Conservation (phyloP, 2,113 vertebrate genomes). For the Holacanthus passer region DNA sequence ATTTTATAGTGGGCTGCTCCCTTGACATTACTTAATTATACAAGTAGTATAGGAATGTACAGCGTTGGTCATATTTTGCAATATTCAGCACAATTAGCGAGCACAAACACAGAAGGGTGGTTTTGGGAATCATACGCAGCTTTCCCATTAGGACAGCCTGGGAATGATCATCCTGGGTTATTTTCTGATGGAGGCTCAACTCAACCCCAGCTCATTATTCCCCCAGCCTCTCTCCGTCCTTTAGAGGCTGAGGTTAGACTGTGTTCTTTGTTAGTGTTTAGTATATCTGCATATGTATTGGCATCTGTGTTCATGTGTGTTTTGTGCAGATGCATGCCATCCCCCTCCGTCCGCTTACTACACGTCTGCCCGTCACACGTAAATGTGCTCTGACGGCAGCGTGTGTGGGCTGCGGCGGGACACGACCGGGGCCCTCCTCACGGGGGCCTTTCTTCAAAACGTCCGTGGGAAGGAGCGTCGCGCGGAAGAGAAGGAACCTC, state of each 20-base stretch:
- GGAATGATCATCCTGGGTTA: constrained; percentile 50
- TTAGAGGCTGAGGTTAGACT: constrained; percentile 10
- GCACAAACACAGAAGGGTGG: constrained; percentile 15
- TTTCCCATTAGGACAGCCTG: constrained; percentile 47
- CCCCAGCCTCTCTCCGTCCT: constrained; percentile 17
- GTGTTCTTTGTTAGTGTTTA: constrained; percentile 37
- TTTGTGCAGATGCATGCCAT: constrained; percentile 3
- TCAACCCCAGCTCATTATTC: constrained; percentile 43
- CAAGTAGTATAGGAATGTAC: constrained; percentile 11
- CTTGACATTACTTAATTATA: constrained; percentile 2
- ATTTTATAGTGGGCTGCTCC: background rate
- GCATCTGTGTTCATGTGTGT: constrained; percentile 41
- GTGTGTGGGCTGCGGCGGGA: constrained; percentile 64
- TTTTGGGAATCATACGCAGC: constrained; percentile 3
- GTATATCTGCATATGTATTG: constrained; percentile 52
- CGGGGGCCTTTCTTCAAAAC: constrained; percentile 42
- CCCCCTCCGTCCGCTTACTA: constrained; percentile 16
- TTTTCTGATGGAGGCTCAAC: constrained; percentile 31
- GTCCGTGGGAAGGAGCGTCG: constrained; percentile 43
- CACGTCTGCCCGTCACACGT: constrained; percentile 56
- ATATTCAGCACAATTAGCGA: constrained; percentile 18
- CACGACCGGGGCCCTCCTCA: constrained; percentile 16
- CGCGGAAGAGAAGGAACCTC: constrained; percentile 22
- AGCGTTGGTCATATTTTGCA: constrained; percentile 18
- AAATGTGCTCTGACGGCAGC: constrained; percentile 62